Evolutionary conservation across 2,797 vertebrate genomes (phyloP).

Genomic region (Champsocephalus gunnari): DNA sequence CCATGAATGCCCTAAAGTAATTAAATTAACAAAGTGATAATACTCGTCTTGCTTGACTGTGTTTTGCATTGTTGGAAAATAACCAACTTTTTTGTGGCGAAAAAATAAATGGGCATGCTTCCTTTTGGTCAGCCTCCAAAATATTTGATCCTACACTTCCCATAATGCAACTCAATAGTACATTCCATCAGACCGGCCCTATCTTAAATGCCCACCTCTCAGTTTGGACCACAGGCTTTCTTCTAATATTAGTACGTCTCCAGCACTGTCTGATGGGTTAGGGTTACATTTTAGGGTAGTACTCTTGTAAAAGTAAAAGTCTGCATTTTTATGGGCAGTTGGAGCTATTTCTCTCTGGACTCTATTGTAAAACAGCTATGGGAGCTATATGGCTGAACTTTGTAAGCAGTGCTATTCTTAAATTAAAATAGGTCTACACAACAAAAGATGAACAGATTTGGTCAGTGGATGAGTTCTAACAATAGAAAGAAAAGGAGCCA

Average conservation of each 20-base stretch:
- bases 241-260: too few species aligned
- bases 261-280: too few species aligned
- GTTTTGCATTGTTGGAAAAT: background rate
- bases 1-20: too few species aligned
- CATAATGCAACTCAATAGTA: background rate
- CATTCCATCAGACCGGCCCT: background rate
- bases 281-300: too few species aligned
- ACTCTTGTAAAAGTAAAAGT: too few species aligned
- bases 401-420: background rate
- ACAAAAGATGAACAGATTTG: background rate
- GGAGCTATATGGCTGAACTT: background rate
- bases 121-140: constrained; percentile 3
- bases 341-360: background rate
- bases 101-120: too few species aligned
- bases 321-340: background rate
- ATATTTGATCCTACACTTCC: constrained; percentile 11
- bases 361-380: background rate
- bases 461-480: background rate
- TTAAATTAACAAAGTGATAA: background rate
- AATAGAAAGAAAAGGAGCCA: background rate
- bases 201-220: too few species aligned
- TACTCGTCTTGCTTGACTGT: background rate
- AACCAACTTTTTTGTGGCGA: too few species aligned
- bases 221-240: too few species aligned
- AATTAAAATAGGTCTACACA: background rate